Conservation (phyloP, 2,113 vertebrate species). For the Chlorodrepanis virens region DNA sequence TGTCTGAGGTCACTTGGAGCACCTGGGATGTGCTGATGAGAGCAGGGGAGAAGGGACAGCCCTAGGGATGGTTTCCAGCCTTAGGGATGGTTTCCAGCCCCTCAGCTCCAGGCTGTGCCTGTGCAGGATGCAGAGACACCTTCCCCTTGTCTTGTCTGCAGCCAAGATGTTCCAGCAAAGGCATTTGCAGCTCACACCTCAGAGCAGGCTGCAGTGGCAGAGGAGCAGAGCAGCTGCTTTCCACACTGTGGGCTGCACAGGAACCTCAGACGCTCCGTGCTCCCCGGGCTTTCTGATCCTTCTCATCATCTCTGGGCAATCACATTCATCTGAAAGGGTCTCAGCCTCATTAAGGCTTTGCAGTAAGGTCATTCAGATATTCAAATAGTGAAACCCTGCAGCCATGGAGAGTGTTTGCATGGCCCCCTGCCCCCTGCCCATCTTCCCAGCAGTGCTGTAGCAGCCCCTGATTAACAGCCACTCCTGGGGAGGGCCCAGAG, state of each 20-base stretch:
- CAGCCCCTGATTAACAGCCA: neutral
- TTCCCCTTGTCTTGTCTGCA: neutral
- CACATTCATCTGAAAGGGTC: neutral
- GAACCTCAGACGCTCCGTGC: neutral
- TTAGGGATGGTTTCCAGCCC: neutral
- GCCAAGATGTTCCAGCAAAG: neutral
- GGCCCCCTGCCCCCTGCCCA: neutral
- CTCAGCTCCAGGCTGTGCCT: neutral
- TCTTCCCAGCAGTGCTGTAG: neutral
- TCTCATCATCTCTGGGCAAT: neutral
- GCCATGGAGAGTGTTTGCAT: neutral
- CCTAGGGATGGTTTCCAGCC: neutral
- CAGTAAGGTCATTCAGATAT: neutral
- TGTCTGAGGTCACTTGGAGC: neutral
- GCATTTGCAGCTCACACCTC: neutral
- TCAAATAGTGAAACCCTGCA: neutral
- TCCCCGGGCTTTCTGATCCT: neutral
- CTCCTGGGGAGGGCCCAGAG: neutral
- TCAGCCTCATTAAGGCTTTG: neutral
- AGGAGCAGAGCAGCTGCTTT: neutral
- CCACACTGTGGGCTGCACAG: neutral
- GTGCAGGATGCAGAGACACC: rapidly evolving
- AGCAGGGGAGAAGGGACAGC: neutral
- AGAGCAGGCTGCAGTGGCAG: neutral
- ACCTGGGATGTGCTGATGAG: neutral